A percentile compares a stretch with the other conserved stretches of the same genome.
Conservation (phyloP, 1,140 invertebrate genomes). For the Eurosta solidaginis region DNA sequence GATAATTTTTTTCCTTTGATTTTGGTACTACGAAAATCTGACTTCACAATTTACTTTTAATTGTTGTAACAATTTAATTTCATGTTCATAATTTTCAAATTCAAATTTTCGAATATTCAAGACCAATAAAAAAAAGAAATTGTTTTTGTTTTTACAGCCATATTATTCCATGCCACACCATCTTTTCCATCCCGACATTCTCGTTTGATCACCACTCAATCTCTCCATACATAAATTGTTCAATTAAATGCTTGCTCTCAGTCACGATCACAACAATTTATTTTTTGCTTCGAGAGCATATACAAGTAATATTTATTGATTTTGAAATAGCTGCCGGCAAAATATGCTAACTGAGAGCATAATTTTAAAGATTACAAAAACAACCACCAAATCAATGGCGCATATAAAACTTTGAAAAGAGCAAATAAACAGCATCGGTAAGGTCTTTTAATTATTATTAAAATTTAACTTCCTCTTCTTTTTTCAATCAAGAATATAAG, state of each 20-base stretch:
- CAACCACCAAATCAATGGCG: background rate
- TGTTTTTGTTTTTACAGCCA: background rate
- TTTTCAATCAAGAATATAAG: too few relatives aligned
- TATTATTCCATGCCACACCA: background rate
- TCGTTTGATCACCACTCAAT: background rate
- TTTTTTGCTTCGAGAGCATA: background rate
- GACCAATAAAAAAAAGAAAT: background rate
- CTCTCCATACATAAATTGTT: background rate
- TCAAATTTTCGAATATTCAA: too few relatives aligned
- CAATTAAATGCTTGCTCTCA: background rate
- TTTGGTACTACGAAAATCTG: too few relatives aligned
- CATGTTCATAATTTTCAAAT: too few relatives aligned
- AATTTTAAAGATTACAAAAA: background rate
- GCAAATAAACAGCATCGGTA: too few relatives aligned
- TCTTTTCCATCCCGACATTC: background rate
- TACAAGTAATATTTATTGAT: background rate
- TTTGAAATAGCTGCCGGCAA: slow-evolving; percentile 3
- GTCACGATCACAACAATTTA: background rate
- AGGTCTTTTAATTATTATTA: too few relatives aligned
- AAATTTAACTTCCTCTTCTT: too few relatives aligned
- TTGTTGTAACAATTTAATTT: too few relatives aligned
- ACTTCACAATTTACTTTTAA: too few relatives aligned
- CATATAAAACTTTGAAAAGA: too few relatives aligned
- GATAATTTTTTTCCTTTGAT: too few relatives aligned
- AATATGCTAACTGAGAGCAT: background rate